Evolutionary conservation across 2,797 vertebrate genomes (phyloP).

Genomic region (Loriculus beryllinus): DNA sequence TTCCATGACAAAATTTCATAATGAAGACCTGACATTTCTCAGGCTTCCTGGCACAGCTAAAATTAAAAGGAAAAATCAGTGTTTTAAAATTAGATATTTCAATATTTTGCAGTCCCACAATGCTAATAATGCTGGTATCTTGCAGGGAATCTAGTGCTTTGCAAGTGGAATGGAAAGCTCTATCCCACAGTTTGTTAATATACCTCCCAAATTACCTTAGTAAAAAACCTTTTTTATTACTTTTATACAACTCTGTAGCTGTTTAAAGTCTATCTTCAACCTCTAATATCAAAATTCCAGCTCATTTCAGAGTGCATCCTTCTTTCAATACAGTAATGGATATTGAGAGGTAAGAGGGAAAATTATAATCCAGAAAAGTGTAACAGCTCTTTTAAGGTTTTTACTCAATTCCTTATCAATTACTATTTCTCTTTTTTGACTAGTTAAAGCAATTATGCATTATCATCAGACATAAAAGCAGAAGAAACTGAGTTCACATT

Average conservation of each 20-base stretch:
- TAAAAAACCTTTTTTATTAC: background rate
- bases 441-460: background rate
- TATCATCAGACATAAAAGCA: background rate
- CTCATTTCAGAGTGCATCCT: background rate
- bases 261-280: background rate
- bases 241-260: background rate
- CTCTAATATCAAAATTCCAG: background rate
- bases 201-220: background rate
- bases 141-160: background rate
- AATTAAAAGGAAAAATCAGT: background rate
- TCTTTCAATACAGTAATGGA: background rate
- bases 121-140: background rate
- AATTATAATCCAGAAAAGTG: background rate
- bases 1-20: slow-evolving; percentile 27
- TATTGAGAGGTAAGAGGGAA: background rate
- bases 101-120: background rate
- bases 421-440: background rate
- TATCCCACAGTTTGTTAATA: background rate
- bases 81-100: background rate
- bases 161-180: background rate
- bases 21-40: background rate
- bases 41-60: background rate
- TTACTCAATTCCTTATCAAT: background rate
- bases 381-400: background rate
- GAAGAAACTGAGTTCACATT: background rate